Evolutionary conservation across 2,888 invertebrate species (phyloP).

Genomic region (Celastrina argiolus): DNA sequence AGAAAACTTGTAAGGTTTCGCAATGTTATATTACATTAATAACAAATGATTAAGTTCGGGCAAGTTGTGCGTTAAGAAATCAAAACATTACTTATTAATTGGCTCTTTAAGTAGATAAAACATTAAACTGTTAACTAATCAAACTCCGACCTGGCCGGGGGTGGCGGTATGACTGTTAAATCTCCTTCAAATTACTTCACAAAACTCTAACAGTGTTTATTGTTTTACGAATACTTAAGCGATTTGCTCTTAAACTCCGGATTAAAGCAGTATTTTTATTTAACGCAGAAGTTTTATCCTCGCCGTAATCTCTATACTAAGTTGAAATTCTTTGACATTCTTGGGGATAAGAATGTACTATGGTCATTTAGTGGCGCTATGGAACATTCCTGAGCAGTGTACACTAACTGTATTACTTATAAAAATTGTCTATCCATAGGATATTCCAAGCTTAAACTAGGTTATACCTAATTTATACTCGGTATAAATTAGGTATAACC

Average conservation of each 20-base stretch:
- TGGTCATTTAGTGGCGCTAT: neutral
- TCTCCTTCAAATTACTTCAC: slow-evolving; percentile 7
- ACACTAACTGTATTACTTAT: too few species aligned
- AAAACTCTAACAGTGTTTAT: slow-evolving; percentile 9
- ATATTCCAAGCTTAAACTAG: too few species aligned
- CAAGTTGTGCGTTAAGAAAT: slow-evolving; percentile 1
- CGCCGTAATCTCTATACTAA: neutral
- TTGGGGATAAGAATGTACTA: neutral
- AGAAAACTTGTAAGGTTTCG: neutral
- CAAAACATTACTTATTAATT: slow-evolving; percentile 10
- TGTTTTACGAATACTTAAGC: slow-evolving; percentile 1
- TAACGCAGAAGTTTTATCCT: neutral
- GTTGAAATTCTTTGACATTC: too few species aligned
- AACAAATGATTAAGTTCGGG: neutral
- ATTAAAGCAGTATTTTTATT: neutral
- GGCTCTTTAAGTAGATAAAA: slow-evolving; percentile 2
- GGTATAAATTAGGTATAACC: too few species aligned
- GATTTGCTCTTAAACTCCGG: neutral
- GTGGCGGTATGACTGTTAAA: neutral
- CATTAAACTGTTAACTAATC: slow-evolving; percentile 14
- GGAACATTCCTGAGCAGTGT: too few species aligned
- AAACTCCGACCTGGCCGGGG: neutral
- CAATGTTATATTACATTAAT: neutral
- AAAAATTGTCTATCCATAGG: too few species aligned
- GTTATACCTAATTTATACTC: too few species aligned